phyloP scores from a whole-genome alignment of 2,113 vertebrate species.

The Silurus asotus region DNA sequence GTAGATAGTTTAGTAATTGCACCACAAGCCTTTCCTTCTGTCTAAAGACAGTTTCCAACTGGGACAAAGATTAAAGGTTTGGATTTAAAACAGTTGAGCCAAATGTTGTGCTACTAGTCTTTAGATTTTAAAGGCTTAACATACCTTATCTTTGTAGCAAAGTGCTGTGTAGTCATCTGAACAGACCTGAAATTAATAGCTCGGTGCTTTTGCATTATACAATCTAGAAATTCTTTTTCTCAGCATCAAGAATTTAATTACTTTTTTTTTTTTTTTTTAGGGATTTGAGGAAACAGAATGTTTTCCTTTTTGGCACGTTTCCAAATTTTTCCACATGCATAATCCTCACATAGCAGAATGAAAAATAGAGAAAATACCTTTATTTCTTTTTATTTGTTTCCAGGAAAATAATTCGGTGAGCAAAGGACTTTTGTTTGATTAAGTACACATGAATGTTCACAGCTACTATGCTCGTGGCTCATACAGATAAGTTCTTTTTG shows the following conservation, averaged over 20 bases:
- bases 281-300: slow-evolving; percentile 41
- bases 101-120: slow-evolving; percentile 54
- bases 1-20: slow-evolving; percentile 63
- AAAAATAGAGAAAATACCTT: neutral
- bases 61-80: slow-evolving; percentile 50
- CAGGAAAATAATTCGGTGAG: neutral
- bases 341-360: slow-evolving; percentile 24
- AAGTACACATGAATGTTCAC: neutral
- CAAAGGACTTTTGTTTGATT: neutral
- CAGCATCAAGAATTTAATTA: slow-evolving; percentile 44
- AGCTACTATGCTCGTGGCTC: slow-evolving; percentile 32
- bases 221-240: slow-evolving; percentile 60
- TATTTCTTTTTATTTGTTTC: neutral
- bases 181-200: slow-evolving; percentile 68
- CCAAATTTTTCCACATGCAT: slow-evolving; percentile 38
- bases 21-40: slow-evolving; percentile 49
- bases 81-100: slow-evolving; percentile 50
- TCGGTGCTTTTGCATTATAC: slow-evolving; percentile 61
- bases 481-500: neutral
- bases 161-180: slow-evolving; percentile 60
- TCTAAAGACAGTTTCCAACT: slow-evolving; percentile 56
- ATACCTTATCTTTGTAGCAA: slow-evolving; percentile 65
- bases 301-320: slow-evolving; percentile 33
- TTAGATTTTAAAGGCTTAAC: slow-evolving; percentile 58
- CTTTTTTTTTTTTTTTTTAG: slow-evolving; percentile 22